Conservation (phyloP, 1,140 invertebrate species). For the Sesamia nonagrioides region DNA sequence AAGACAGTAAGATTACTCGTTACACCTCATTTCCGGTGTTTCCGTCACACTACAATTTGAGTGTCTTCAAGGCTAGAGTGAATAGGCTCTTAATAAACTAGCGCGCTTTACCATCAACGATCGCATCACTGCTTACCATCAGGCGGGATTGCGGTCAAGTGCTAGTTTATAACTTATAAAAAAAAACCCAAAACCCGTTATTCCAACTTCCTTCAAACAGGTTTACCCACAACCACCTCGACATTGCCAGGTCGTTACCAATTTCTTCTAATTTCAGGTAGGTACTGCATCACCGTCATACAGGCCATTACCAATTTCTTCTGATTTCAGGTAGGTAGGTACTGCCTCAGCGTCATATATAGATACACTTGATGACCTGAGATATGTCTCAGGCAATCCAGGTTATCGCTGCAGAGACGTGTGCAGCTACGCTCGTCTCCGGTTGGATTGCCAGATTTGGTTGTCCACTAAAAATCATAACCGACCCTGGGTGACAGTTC, state of each 20-base stretch:
- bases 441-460: constrained; percentile 78
- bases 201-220: constrained; percentile 55
- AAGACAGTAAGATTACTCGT: constrained; percentile 49
- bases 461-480: constrained; percentile 63
- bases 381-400: constrained; percentile 57
- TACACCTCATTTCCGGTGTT: constrained; percentile 55
- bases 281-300: constrained; percentile 48
- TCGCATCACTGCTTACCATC: too few species aligned
- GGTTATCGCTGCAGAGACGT: constrained; percentile 71
- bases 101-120: too few species aligned
- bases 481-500: constrained; percentile 75
- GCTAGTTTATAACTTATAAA: too few species aligned
- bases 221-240: constrained; percentile 63
- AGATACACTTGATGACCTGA: constrained; percentile 70
- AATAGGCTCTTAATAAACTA: too few species aligned
- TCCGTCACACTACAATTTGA: too few species aligned
- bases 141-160: too few species aligned
- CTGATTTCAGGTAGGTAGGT: too few species aligned
- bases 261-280: constrained; percentile 23
- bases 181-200: too few species aligned
- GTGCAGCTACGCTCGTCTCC: constrained; percentile 64
- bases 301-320: too few species aligned
- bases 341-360: too few species aligned
- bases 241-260: too few species aligned
- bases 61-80: too few species aligned